These are phyloP conservation scores for Acomys russatus DNA, from an alignment of 2,797 vertebrate species.

Conservation along the genomic window DNA sequence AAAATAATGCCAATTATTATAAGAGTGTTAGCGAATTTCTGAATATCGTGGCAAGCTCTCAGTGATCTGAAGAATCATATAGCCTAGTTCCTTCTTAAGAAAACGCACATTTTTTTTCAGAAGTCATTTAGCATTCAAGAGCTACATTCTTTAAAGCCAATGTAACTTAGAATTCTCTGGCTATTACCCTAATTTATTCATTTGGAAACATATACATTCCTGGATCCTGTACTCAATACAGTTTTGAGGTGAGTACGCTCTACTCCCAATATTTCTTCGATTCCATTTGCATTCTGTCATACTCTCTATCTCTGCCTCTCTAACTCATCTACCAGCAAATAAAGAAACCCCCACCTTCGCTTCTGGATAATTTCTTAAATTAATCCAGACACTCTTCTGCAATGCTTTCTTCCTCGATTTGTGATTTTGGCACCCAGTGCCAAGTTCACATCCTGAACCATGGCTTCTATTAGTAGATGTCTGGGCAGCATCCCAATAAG, in stretches of 20 bases:
- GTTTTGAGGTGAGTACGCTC: not conserved
- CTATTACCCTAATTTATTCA: slow-evolving; percentile 51
- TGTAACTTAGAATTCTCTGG: slow-evolving; percentile 71
- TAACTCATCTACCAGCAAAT: not conserved
- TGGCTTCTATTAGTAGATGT: slow-evolving; percentile 69
- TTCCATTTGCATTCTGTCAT: not conserved
- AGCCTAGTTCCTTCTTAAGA: slow-evolving; percentile 40
- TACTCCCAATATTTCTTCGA: not conserved
- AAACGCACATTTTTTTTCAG: slow-evolving; percentile 78
- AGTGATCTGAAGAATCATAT: not conserved
- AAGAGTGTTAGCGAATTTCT: slow-evolving; percentile 28
- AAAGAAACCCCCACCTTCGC: not conserved
- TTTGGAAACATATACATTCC: not conserved
- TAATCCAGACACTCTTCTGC: slow-evolving; percentile 62
- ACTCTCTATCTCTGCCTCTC: not conserved
- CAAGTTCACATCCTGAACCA: slow-evolving; percentile 72
- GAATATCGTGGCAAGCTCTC: not conserved
- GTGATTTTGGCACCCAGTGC: slow-evolving; percentile 57
- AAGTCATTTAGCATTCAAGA: slow-evolving; percentile 82
- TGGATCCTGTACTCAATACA: not conserved
- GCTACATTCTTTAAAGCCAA: slow-evolving; percentile 78
- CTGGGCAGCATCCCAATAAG: slow-evolving; percentile 80
- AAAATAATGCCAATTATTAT: slow-evolving; percentile 65
- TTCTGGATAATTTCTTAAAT: slow-evolving; percentile 51
- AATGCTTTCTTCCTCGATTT: slow-evolving; percentile 39